phyloP scores from a whole-genome alignment of 2,888 invertebrate species.

The Phortica okadai region DNA sequence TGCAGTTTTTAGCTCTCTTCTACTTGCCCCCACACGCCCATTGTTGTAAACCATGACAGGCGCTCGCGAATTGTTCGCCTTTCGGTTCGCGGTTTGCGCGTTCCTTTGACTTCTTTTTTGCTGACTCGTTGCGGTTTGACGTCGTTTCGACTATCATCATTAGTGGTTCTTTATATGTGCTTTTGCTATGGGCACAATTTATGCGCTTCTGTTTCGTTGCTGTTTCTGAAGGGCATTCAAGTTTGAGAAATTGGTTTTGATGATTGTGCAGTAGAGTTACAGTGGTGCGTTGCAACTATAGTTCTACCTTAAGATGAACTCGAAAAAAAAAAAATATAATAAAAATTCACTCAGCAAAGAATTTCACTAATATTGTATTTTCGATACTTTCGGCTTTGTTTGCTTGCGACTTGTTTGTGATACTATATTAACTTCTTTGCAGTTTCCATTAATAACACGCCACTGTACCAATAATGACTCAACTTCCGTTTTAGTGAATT shows the following conservation, averaged over 20 bases:
- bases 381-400: neutral
- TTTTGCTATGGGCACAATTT: slow-evolving; percentile 53
- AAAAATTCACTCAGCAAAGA: too few species aligned
- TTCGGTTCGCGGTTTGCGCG: slow-evolving; percentile 11
- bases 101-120: neutral
- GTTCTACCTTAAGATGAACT: neutral
- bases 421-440: neutral
- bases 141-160: slow-evolving; percentile 51
- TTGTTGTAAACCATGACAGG: slow-evolving; percentile 25
- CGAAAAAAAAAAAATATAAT: neutral
- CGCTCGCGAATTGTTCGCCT: slow-evolving; percentile 15
- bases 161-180: slow-evolving; percentile 47
- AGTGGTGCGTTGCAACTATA: slow-evolving; percentile 20
- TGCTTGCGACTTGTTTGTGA: neutral
- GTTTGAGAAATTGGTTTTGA: slow-evolving; percentile 60
- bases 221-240: slow-evolving; percentile 49
- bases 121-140: slow-evolving; percentile 30
- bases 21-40: neutral
- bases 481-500: slow-evolving; percentile 53
- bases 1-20: slow-evolving; percentile 21
- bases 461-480: slow-evolving; percentile 41
- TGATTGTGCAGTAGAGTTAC: slow-evolving; percentile 50
- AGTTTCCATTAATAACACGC: neutral
- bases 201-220: slow-evolving; percentile 60
- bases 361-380: too few species aligned